Percentiles rank a stretch among this genome's conserved stretches.
Evolutionary conservation across 2,888 invertebrate genomes (phyloP).

Genomic region (Hydropsyche betteni): DNA sequence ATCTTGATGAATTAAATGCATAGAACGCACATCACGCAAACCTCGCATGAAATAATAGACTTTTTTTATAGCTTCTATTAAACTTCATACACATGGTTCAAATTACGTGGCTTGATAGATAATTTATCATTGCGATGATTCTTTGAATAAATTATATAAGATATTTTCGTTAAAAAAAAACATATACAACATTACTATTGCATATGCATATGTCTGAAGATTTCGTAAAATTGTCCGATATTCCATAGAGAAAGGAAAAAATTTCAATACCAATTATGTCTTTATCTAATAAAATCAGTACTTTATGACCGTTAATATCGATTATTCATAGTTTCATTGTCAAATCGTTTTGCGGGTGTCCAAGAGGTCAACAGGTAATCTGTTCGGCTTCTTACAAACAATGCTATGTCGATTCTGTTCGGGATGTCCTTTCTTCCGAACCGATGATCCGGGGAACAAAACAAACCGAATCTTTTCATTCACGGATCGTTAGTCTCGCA

Average conservation of each 20-base stretch:
- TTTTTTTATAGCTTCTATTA: slow-evolving; percentile 8
- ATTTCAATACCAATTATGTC: no score
- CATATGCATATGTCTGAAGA: no score
- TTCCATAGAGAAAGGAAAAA: no score
- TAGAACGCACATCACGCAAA: no score
- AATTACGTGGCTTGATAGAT: not conserved
- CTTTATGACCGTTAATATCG: no score
- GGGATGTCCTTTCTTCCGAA: slow-evolving; percentile 17
- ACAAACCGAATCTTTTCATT: slow-evolving; percentile 23
- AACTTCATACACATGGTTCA: not conserved
- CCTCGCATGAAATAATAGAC: slow-evolving; percentile 8
- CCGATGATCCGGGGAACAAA: slow-evolving; percentile 9
- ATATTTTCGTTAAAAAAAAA: no score
- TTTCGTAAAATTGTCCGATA: no score
- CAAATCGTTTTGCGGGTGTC: not conserved
- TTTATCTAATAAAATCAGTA: no score
- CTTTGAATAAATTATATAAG: not conserved
- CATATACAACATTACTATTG: no score
- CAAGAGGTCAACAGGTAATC: slow-evolving; percentile 9
- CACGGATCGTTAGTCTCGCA: slow-evolving; percentile 9
- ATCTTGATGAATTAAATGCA: no score
- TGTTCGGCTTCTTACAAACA: slow-evolving; percentile 21
- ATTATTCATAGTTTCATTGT: not conserved
- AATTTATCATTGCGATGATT: slow-evolving; percentile 2
- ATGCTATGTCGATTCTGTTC: slow-evolving; percentile 10